Evolutionary conservation across 2,113 vertebrate genomes (phyloP).

Genomic region (Bubo bubo): DNA sequence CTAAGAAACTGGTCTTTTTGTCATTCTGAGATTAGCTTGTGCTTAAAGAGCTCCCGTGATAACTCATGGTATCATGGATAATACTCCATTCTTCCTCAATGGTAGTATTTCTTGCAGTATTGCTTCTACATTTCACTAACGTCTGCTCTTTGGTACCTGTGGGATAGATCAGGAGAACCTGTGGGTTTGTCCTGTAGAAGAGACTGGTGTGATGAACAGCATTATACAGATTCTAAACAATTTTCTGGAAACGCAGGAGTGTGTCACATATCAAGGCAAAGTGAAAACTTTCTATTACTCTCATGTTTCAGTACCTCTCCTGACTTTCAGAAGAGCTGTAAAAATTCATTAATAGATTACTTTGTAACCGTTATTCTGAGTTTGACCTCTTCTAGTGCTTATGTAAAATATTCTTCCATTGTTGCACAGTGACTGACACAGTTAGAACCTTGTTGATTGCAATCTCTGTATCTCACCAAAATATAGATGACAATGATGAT

Average conservation of each 20-base stretch:
- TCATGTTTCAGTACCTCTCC: background rate
- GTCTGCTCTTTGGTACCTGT: background rate
- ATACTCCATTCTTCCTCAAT: background rate
- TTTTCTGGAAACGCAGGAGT: background rate
- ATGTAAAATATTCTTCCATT: background rate
- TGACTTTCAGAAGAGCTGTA: background rate
- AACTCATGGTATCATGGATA: background rate
- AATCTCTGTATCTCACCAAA: background rate
- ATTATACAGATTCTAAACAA: background rate
- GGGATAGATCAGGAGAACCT: background rate
- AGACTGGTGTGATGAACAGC: background rate
- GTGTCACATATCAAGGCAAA: background rate
- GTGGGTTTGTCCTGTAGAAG: background rate
- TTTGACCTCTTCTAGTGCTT: background rate
- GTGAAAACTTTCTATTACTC: background rate
- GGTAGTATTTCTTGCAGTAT: background rate
- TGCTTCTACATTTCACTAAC: background rate
- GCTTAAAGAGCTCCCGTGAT: background rate
- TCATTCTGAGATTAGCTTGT: background rate
- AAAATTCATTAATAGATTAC: background rate
- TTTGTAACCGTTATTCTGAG: background rate
- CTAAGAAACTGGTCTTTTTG: background rate
- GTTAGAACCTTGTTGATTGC: rapidly evolving
- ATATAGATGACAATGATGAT: background rate
- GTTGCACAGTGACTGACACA: background rate